A percentile compares a stretch with the other conserved stretches of the same genome.
These are phyloP conservation scores for Neotoxoptera formosana DNA, from an alignment of 1,140 invertebrate genomes.

Conservation along the genomic window DNA sequence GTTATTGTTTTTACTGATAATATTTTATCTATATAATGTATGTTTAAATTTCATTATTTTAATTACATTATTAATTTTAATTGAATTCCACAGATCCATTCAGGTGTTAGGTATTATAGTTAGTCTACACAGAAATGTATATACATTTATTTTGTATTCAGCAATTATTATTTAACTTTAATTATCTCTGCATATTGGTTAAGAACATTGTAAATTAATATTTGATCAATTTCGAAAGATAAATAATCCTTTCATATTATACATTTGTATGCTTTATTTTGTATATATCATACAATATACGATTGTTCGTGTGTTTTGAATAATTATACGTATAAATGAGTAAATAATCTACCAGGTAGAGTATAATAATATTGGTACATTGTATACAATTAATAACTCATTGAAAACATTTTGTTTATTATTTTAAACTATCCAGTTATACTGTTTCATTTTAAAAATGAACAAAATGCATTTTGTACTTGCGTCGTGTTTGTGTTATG, in stretches of 20 bases:
- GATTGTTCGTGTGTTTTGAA: neutral
- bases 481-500: too few relatives aligned
- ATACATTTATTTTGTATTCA: neutral
- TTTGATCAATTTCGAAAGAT: neutral
- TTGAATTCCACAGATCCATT: neutral
- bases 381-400: neutral
- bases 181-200: neutral
- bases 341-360: neutral
- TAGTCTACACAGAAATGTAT: neutral
- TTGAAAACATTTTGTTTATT: neutral
- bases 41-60: neutral
- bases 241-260: neutral
- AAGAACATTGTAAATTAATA: neutral
- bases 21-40: neutral
- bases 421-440: neutral
- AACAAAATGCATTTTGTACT: too few relatives aligned
- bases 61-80: neutral
- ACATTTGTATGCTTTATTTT: neutral
- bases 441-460: neutral
- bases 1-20: neutral
- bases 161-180: conserved; percentile 15
- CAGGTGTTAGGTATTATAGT: neutral
- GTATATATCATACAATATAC: neutral
- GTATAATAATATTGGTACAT: neutral
- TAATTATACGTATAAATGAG: neutral